Evolutionary conservation across 2,797 vertebrate species (phyloP).

Genomic region (Cynodonichthys magdalenae): DNA sequence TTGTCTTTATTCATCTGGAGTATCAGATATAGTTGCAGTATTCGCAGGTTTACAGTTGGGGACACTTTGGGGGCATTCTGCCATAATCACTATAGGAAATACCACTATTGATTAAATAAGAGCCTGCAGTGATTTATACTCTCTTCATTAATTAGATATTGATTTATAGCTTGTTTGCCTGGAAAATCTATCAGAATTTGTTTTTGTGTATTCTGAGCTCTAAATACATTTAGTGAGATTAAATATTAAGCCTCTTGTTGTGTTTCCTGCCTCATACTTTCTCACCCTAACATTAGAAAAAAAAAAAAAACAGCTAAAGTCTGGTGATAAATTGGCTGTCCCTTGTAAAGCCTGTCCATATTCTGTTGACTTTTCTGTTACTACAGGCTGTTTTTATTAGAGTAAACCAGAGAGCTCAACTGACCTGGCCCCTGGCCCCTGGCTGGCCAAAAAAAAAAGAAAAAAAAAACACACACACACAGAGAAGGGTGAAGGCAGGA

Average conservation of each 20-base stretch:
- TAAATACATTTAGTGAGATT: conserved; percentile 66
- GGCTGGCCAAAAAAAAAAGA: conserved; percentile 29
- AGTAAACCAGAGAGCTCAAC: conserved; percentile 42
- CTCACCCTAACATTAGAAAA: conserved; percentile 30
- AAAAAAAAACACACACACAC: conserved; percentile 50
- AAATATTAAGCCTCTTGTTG: conserved; percentile 61
- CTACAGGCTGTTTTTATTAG: conserved; percentile 52
- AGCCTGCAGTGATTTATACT: conserved; percentile 63
- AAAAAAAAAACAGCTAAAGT: conserved; percentile 45
- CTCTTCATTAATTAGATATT: conserved; percentile 75
- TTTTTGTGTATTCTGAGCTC: conserved; percentile 56
- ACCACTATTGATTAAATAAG: conserved; percentile 70
- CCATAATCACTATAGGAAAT: conserved; percentile 62
- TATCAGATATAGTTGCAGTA: conserved; percentile 41
- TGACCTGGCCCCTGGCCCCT: conserved; percentile 25
- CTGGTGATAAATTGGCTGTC: conserved; percentile 44
- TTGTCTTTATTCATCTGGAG: conserved; percentile 32
- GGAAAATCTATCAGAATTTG: conserved; percentile 56
- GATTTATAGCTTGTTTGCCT: conserved; percentile 70
- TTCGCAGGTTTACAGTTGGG: conserved; percentile 56
- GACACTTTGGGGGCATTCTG: conserved; percentile 54
- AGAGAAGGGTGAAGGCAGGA: conserved; percentile 21
- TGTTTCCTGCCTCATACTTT: conserved; percentile 44
- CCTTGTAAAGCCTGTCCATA: conserved; percentile 50
- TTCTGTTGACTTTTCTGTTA: conserved; percentile 39